A percentile compares a stretch with the other conserved stretches of the same genome.
These are phyloP conservation scores for Phenacoccus solenopsis DNA, from an alignment of 1,140 invertebrate species.

Conservation along the genomic window DNA sequence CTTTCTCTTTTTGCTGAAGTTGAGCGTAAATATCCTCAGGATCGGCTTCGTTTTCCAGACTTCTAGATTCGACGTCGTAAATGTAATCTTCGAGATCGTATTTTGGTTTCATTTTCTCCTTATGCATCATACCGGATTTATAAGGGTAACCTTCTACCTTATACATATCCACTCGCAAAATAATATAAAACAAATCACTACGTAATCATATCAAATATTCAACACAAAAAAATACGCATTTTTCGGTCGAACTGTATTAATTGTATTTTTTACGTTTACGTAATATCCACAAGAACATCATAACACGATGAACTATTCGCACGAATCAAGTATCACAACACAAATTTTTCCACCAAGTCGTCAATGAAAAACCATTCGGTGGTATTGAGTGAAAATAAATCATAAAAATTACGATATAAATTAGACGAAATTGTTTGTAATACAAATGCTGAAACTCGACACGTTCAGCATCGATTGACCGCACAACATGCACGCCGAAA, in stretches of 20 bases:
- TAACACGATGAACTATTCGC: background rate
- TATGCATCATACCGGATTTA: background rate
- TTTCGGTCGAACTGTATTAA: background rate
- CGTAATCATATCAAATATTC: background rate
- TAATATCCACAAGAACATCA: background rate
- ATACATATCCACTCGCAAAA: background rate
- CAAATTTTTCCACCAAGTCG: background rate
- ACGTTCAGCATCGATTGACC: too few species aligned
- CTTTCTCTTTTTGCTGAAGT: slow-evolving; percentile 82
- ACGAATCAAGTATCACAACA: background rate
- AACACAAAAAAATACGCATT: too few species aligned
- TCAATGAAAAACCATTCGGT: background rate
- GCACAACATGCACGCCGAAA: too few species aligned
- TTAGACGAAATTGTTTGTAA: background rate
- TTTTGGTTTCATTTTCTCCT: background rate
- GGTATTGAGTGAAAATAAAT: background rate
- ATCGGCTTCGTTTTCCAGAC: slow-evolving; percentile 29
- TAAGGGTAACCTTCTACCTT: background rate
- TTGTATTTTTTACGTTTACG: background rate
- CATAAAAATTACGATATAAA: too few species aligned
- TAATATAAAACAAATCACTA: background rate
- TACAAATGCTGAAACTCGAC: too few species aligned
- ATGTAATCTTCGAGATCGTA: slow-evolving; percentile 41
- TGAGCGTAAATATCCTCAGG: slow-evolving; percentile 63
- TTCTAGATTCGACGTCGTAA: slow-evolving; percentile 40